Base-by-base conservation (phyloP, 2,113 vertebrate genomes). In the Misgurnus anguillicaudatus region DNA sequence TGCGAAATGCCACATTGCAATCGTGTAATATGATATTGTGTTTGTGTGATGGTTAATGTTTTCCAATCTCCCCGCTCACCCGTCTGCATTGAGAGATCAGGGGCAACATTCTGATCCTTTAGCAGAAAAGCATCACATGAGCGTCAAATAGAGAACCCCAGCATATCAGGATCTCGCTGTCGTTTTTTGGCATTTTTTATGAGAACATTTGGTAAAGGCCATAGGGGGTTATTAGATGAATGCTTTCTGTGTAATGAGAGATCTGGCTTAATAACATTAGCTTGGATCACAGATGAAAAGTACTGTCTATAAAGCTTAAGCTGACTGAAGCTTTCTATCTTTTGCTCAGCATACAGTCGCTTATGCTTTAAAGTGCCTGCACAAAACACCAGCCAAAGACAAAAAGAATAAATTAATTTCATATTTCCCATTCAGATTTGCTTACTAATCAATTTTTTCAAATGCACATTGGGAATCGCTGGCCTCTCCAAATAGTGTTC, bases 241-340 rank as follows among this genome's bases (percentile, higher is more conserved):
- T 83, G 86, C 85, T 85, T 81, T 88, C 87, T 86, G 85, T 85
- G 84, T 89, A 85, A 89, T 89, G 87, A 87, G 88, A 88, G 78
- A 85, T 84, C 85, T 91, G 90, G 89, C 90, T 87, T 91, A 91
- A 91, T 92, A 88, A 90, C 89, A 91, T 91, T 92, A 89, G 83
- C 84, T 89, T 91, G 89, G 90, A 90, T 89, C 88, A 90, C 88
- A 87, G 88, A 90, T 89, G 89, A 91, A 90, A 81, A 83, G 81
- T 75, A 79, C 86, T 86, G 83, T 70, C 74, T 80, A 77, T 82
- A 80, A 70, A 84, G 86, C 83, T 85, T 70, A 84, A 64, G 62
- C 57, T 61, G 80, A 69, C 69, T 67, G 66, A 79, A 45, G 19
- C 42, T 61, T 42, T 68, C 24, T 31, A 31, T 31, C 51, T 75